Evolutionary conservation across 2,888 invertebrate species (phyloP), one percentile per base, ranked within the genome.

Genomic region (Scaptomyza polygonia): DNA sequence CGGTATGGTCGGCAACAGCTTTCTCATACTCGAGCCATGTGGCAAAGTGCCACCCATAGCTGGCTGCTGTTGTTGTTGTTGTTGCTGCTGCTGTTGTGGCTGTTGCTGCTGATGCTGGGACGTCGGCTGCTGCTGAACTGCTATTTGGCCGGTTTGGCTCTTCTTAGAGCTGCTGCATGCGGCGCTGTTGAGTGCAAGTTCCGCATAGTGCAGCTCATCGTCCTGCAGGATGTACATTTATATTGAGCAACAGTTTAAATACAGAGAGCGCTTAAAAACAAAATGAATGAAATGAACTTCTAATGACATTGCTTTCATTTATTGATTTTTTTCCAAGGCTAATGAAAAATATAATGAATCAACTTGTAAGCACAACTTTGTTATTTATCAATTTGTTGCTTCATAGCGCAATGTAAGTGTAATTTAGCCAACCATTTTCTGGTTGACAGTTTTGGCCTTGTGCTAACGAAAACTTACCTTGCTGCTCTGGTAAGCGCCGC

Each of bases 151-250:
- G 27, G 77, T 49, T 45, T 82, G 86, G n/a, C 39, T 65, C 48
- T 76, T 82, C 48, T 81, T 81, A 42, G 77, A 61, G 53, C 42
- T 67, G 61, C 70, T 77, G 74, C 78, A 63, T n/a, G 69, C 44
- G 57, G 77, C 83, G 27, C 44, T 56, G 54, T 89, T 82, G 48
- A 92, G 73, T 11, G 91, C 75, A 25, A 92, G 82, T 62, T 92
- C 92, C 11, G 92, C 92, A 73, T 92, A 92, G 76, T 92, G 92
- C 40, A 92, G 80, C 72, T 92, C 92, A 65, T 92, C 91, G 62
- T 91, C 91, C 91, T 90, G 1, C 45, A n/a, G n/a, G n/a, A n/a
- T n/a, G n/a, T n/a, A n/a, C n/a, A n/a, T n/a, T n/a, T n/a, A n/a
- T n/a, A n/a, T n/a, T n/a, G n/a, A n/a, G n/a, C n/a, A n/a, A n/a